Evolutionary conservation across 2,888 invertebrate genomes (phyloP), one percentile per base, ranked within the genome.

Genomic region (Rosalia funebris): DNA sequence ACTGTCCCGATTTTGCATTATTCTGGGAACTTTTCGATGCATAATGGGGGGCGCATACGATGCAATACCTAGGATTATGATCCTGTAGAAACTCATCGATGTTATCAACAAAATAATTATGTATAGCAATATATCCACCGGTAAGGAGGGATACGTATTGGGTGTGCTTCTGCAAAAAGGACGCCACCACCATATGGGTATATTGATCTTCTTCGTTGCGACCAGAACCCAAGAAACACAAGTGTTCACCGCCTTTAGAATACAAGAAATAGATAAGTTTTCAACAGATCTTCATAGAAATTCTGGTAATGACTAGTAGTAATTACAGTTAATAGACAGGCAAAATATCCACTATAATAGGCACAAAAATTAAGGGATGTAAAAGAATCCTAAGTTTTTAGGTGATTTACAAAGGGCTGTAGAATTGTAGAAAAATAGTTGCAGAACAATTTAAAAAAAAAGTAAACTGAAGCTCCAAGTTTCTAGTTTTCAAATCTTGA

Each of bases 181-280:
- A 95, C 3, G 98, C 95, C 11, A 99, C 94, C 16, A 98, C 97
- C 98, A 99, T 99, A 79, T 97, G 93, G 12, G 97, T 95, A 78
- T 96, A 96, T 72, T 93, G 93, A 80, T 98, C 97, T 82, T 96
- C 95, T 76, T 96, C 96, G 70, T 92, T 89, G 45, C 95, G 87
- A 1, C 98, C 98, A 63, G 95, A 95, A 37, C 98, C 98, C 77
- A 98, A 88, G 79, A 95, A 94, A 74, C 95, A 95, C 65, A 98
- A 87, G 79, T 95, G 94, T 78, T 95, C 90, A 66, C 96, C 90
- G 71, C 93, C 80, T 79, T 55, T 19, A 66, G n/a, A n/a, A n/a
- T n/a, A n/a, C n/a, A n/a, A n/a, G n/a, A n/a, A n/a, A n/a, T n/a
- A n/a, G n/a, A n/a, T n/a, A n/a, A n/a, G n/a, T n/a, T n/a, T n/a